A percentile compares a stretch with the other conserved stretches of the same genome.
Conservation (phyloP, 2,797 vertebrate genomes). For the Gymnothorax javanicus region DNA sequence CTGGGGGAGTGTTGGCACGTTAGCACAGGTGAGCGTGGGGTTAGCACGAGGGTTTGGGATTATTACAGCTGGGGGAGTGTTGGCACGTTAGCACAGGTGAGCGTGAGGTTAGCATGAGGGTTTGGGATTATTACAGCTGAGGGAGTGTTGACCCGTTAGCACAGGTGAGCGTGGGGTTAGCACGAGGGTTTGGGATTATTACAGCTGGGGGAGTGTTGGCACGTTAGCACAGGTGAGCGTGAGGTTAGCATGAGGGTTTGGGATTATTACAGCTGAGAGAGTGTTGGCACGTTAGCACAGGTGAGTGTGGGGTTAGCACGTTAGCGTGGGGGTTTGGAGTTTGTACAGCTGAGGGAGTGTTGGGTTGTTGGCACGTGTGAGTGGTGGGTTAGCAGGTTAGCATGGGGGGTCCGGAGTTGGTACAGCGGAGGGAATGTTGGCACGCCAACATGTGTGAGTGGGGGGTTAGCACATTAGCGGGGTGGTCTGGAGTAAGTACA, state of each 20-base stretch:
- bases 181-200: not conserved
- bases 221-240: not conserved
- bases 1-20: too few species aligned
- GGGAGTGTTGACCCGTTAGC: not conserved
- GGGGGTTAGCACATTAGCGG: too few species aligned
- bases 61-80: not conserved
- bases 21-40: not conserved
- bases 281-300: not conserved
- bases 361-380: too few species aligned
- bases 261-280: not conserved
- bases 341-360: not conserved
- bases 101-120: not conserved
- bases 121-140: too few species aligned
- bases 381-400: too few species aligned
- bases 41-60: not conserved
- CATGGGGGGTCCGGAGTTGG: too few species aligned
- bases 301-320: too few species aligned
- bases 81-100: not conserved
- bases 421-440: too few species aligned
- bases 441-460: too few species aligned
- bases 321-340: not conserved
- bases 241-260: too few species aligned
- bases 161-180: not conserved
- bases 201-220: too few species aligned
- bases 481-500: too few species aligned